phyloP scores from a whole-genome alignment of 2,888 invertebrate species.

The Nomada fabriciana region DNA sequence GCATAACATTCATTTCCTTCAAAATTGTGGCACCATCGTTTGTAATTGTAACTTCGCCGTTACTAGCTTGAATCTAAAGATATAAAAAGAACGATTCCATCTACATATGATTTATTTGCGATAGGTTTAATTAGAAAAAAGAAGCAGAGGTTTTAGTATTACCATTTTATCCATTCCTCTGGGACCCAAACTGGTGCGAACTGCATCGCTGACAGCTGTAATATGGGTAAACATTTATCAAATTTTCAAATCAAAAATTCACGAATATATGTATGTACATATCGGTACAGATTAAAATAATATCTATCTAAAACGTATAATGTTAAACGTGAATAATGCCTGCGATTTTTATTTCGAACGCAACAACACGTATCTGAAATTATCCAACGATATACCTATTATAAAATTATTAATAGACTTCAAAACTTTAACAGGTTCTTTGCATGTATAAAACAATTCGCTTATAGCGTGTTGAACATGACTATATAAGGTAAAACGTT shows the following conservation, averaged over 20 bases:
- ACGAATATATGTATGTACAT: neutral
- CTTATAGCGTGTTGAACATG: slow-evolving; percentile 41
- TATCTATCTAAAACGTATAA: neutral
- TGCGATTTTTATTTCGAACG: too few species aligned
- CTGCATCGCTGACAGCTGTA: slow-evolving; percentile 98
- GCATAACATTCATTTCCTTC: slow-evolving; percentile 99
- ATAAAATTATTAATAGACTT: neutral
- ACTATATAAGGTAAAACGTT: slow-evolving; percentile 72
- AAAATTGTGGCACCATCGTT: slow-evolving; percentile 99
- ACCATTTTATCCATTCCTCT: slow-evolving; percentile 99
- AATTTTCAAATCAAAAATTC: neutral
- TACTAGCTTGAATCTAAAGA: slow-evolving; percentile 95
- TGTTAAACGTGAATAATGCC: too few species aligned
- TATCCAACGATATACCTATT: neutral
- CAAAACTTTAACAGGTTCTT: neutral
- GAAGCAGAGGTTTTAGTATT: neutral
- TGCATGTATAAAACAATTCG: neutral
- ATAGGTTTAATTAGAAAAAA: neutral
- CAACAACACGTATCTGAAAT: neutral
- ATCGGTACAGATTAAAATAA: neutral
- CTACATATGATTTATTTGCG: neutral
- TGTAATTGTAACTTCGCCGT: slow-evolving; percentile 99
- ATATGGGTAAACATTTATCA: slow-evolving; percentile 68
- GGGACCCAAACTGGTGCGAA: slow-evolving; percentile 99
- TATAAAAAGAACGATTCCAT: neutral